Conservation (phyloP, 2,888 invertebrate genomes). For the Cheilosia vernalis region DNA sequence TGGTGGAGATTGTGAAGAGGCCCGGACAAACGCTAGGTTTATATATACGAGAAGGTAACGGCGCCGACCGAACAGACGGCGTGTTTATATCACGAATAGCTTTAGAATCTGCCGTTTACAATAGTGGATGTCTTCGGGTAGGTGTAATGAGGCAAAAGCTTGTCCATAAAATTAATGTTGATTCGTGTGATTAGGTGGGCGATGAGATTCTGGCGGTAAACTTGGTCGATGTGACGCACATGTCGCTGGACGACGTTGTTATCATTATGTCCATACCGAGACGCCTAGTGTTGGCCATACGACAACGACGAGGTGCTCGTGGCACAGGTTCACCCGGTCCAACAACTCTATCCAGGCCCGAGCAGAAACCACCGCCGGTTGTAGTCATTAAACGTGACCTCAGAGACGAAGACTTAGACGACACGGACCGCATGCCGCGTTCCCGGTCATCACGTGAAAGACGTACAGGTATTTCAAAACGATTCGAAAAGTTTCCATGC, state of each 20-base stretch:
- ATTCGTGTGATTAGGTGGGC: constrained; percentile 87
- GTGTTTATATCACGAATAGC: constrained; percentile 98
- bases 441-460: constrained; percentile 84
- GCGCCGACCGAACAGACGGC: constrained; percentile 96
- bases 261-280: constrained; percentile 99
- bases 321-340: constrained; percentile 83
- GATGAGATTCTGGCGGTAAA: constrained; percentile 99
- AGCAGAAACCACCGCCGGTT: constrained; percentile 94
- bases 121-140: constrained; percentile 96
- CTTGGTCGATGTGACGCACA: constrained; percentile 97
- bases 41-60: constrained; percentile 99
- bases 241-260: constrained; percentile 99
- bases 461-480: constrained; percentile 83
- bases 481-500: constrained; percentile 79
- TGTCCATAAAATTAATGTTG: not conserved
- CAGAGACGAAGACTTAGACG: constrained; percentile 90
- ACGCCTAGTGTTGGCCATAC: constrained; percentile 95
- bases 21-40: constrained; percentile 99
- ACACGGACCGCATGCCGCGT: constrained; percentile 85
- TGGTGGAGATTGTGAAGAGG: constrained; percentile 99
- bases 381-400: constrained; percentile 95
- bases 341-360: constrained; percentile 86
- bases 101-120: constrained; percentile 97
- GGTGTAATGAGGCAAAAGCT: constrained; percentile 45
- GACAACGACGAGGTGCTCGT: constrained; percentile 89